These are phyloP conservation scores for Trilocha varians DNA, from an alignment of 2,888 invertebrate species.

Conservation along the genomic window DNA sequence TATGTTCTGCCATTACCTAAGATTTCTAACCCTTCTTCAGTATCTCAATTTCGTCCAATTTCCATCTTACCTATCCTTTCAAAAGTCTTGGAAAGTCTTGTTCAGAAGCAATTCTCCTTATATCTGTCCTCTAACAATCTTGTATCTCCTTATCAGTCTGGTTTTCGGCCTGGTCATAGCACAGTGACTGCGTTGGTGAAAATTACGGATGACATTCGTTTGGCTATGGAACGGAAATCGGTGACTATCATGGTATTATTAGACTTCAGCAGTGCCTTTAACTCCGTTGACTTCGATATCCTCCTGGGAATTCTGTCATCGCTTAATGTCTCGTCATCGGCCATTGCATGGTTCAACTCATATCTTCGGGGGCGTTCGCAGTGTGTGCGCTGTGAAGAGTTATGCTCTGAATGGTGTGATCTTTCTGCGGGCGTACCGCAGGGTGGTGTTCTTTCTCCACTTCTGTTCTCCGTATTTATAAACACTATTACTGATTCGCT, in stretches of 20 bases:
- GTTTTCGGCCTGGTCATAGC: background rate
- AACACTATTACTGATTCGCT: background rate
- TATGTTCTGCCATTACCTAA: slow-evolving; percentile 4
- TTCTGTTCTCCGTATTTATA: no score
- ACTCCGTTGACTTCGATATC: no score
- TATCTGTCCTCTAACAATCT: slow-evolving; percentile 2
- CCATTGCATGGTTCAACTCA: slow-evolving; percentile 2
- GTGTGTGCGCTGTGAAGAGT: slow-evolving; percentile 1
- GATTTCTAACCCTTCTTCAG: background rate
- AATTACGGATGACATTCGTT: no score
- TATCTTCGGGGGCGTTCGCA: slow-evolving; percentile 3
- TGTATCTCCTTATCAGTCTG: background rate
- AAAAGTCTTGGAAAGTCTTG: slow-evolving; percentile 8
- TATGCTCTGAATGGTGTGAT: slow-evolving; percentile 2
- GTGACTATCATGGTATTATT: background rate
- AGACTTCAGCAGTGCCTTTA: no score
- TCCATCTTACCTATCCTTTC: slow-evolving; percentile 10
- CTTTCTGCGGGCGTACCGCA: slow-evolving; percentile 4
- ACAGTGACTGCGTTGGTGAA: background rate
- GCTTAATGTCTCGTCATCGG: background rate
- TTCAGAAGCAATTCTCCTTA: slow-evolving; percentile 7
- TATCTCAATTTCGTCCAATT: slow-evolving; percentile 4
- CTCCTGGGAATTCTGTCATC: slow-evolving; percentile 1
- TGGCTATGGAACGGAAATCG: no score
- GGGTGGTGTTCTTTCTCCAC: slow-evolving; percentile 6